These are phyloP conservation scores for Rostratula benghalensis DNA, from an alignment of 2,113 vertebrate genomes.

Conservation along the genomic window DNA sequence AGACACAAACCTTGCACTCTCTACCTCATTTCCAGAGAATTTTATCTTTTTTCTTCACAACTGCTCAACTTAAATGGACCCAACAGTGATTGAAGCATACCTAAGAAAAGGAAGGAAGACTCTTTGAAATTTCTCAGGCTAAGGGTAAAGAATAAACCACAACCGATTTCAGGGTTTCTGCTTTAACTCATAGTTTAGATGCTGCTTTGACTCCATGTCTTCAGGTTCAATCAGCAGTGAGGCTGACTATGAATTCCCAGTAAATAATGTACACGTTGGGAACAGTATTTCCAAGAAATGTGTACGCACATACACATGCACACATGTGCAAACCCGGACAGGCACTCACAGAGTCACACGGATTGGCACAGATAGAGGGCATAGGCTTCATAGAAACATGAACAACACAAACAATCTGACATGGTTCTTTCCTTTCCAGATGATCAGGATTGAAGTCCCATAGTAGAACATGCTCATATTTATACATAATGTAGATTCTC, in stretches of 20 bases:
- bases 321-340: neutral
- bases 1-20: neutral
- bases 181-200: neutral
- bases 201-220: neutral
- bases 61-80: neutral
- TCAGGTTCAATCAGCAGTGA: neutral
- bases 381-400: neutral
- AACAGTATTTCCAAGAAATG: neutral
- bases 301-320: accelerated
- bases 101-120: neutral
- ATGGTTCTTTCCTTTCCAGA: neutral
- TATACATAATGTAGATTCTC: neutral
- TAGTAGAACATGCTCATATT: neutral
- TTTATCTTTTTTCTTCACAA: neutral
- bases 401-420: neutral
- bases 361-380: neutral
- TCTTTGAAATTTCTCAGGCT: neutral
- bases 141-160: neutral
- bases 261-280: neutral
- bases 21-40: neutral
- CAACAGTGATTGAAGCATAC: neutral
- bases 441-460: neutral
- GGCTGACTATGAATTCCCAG: neutral
- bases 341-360: neutral
- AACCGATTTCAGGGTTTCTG: neutral